These are phyloP conservation scores for Discoglossus pictus DNA, from an alignment of 2,797 vertebrate species.

Conservation along the genomic window DNA sequence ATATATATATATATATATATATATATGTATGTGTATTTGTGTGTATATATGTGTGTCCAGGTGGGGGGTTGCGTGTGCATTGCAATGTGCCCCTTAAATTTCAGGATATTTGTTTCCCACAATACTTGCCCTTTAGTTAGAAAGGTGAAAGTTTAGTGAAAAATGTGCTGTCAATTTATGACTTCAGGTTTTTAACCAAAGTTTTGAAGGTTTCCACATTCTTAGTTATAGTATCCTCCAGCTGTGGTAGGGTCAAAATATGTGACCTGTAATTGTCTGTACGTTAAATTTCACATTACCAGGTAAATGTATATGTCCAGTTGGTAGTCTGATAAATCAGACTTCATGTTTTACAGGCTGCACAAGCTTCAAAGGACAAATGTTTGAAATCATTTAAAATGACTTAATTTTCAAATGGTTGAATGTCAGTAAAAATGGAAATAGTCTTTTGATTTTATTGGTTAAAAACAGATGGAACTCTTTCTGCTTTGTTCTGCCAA, in stretches of 20 bases:
- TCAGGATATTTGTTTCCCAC: too few relatives aligned
- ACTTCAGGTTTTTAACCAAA: too few relatives aligned
- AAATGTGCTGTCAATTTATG: too few relatives aligned
- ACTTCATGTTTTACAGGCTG: background rate
- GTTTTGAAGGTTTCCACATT: too few relatives aligned
- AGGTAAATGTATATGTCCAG: slow-evolving; percentile 6
- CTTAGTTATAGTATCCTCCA: background rate
- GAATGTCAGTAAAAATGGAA: slow-evolving; percentile 35
- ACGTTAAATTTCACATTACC: background rate
- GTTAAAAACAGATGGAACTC: slow-evolving; percentile 42
- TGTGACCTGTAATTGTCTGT: slow-evolving; percentile 8
- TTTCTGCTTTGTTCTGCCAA: slow-evolving; percentile 35
- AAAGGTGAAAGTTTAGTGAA: too few relatives aligned
- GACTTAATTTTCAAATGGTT: slow-evolving; percentile 31
- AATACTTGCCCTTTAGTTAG: too few relatives aligned
- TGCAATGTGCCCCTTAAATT: too few relatives aligned
- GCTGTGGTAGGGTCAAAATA: background rate
- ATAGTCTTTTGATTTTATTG: slow-evolving; percentile 44
- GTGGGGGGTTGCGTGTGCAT: too few relatives aligned
- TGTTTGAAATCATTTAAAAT: slow-evolving; percentile 35
- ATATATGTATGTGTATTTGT: too few relatives aligned
- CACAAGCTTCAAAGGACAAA: slow-evolving; percentile 29
- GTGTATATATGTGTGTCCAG: too few relatives aligned
- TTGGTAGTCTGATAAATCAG: slow-evolving; percentile 12
- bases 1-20: too few relatives aligned